These are phyloP conservation scores for Graptemys geographica DNA, from an alignment of 2,797 vertebrate species.

Conservation along the genomic window DNA sequence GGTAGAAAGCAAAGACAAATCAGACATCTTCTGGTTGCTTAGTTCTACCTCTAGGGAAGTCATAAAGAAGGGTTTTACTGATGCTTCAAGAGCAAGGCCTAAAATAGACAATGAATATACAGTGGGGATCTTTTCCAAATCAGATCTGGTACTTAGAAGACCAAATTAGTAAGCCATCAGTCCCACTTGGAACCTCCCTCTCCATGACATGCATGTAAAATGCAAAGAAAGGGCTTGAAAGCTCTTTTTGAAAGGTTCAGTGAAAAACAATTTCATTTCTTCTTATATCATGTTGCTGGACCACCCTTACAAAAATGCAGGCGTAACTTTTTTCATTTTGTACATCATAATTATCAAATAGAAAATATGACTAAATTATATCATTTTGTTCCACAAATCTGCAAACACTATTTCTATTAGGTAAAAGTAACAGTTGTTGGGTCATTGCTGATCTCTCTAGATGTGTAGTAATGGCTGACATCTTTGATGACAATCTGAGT, in stretches of 20 bases:
- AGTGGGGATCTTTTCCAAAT: background rate
- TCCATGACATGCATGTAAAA: background rate
- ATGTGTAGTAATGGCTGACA: background rate
- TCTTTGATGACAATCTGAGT: background rate
- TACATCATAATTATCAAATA: slow-evolving; percentile 1
- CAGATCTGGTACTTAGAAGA: background rate
- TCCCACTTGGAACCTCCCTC: background rate
- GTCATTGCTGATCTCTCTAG: slow-evolving; percentile 8
- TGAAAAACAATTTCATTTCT: background rate
- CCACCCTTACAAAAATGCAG: background rate
- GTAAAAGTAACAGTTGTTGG: background rate
- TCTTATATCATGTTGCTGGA: slow-evolving; percentile 15
- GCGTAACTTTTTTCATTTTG: slow-evolving; percentile 58
- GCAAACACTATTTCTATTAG: slow-evolving; percentile 8
- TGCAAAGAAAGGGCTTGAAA: background rate
- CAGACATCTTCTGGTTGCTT: background rate
- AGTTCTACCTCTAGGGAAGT: background rate
- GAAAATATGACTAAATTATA: slow-evolving; percentile 24
- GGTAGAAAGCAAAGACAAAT: too few species aligned
- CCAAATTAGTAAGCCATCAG: background rate
- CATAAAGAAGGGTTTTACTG: background rate
- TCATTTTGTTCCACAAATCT: slow-evolving; percentile 5
- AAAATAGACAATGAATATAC: background rate
- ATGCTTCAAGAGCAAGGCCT: background rate
- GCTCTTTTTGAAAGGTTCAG: background rate